phyloP scores from a whole-genome alignment of 2,113 vertebrate species.

The Festucalex cinctus region DNA sequence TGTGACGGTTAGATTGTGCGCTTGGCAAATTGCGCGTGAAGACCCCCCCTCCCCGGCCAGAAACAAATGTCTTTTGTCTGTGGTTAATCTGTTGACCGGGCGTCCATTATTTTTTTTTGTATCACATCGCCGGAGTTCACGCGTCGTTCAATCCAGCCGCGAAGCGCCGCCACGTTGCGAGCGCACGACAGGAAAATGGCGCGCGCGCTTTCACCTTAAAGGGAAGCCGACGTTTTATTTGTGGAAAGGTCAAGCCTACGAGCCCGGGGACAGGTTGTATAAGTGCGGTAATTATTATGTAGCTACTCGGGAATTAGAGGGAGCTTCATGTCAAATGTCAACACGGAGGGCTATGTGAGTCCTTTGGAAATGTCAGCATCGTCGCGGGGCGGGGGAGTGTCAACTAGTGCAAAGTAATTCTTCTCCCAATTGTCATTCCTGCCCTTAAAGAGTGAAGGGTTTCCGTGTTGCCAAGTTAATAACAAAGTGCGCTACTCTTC shows the following conservation, averaged over 20 bases:
- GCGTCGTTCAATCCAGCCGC: constrained; percentile 17
- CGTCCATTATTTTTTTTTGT: neutral
- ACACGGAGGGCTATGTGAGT: constrained; percentile 22
- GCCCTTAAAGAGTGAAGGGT: neutral
- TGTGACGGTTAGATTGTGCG: constrained; percentile 10
- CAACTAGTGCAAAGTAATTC: constrained; percentile 4
- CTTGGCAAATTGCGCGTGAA: constrained; percentile 25
- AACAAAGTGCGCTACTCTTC: neutral
- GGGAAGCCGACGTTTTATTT: constrained; percentile 50
- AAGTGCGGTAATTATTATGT: constrained; percentile 61
- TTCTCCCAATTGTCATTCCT: constrained; percentile 1
- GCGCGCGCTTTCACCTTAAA: constrained; percentile 49
- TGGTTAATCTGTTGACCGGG: neutral
- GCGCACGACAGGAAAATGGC: constrained; percentile 47
- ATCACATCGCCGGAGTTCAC: constrained; percentile 2
- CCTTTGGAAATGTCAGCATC: constrained; percentile 46
- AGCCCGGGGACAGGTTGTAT: constrained; percentile 49
- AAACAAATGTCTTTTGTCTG: constrained; percentile 4
- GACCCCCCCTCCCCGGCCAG: neutral
- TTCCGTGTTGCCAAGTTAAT: neutral
- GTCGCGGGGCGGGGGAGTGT: neutral
- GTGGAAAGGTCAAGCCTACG: constrained; percentile 55
- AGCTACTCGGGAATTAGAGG: constrained; percentile 49
- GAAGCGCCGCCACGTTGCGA: constrained; percentile 8
- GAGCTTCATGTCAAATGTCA: constrained; percentile 55